phyloP scores from a whole-genome alignment of 2,113 vertebrate species.

The Ceuthmochares aereus region DNA sequence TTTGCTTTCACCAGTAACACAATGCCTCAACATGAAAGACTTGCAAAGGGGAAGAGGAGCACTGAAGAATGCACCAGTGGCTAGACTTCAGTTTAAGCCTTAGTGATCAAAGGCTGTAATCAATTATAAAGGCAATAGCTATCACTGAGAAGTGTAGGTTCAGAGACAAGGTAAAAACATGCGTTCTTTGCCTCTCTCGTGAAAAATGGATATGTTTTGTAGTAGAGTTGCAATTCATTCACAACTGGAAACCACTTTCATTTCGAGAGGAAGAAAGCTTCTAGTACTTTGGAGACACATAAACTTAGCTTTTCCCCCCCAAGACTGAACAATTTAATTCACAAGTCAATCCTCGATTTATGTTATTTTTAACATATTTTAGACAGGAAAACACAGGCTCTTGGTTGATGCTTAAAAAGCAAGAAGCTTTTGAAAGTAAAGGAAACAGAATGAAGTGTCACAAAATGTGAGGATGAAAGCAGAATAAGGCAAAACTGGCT shows the following conservation, averaged over 20 bases:
- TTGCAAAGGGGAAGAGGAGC: not conserved
- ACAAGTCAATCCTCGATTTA: conserved; percentile 19
- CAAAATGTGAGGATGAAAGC: conserved; percentile 17
- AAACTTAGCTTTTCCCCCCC: not conserved
- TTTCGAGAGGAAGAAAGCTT: not conserved
- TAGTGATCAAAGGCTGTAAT: not conserved
- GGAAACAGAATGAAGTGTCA: not conserved
- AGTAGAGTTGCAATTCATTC: not conserved
- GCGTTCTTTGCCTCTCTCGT: not conserved
- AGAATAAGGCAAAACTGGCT: not conserved
- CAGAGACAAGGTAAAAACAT: not conserved
- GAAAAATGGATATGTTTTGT: not conserved
- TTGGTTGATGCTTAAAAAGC: not conserved
- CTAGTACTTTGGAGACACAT: not conserved
- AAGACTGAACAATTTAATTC: conserved; percentile 22
- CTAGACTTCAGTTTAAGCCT: not conserved
- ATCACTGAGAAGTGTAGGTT: not conserved
- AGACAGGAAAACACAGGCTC: not conserved
- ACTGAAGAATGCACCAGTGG: not conserved
- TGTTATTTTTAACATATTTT: conserved; percentile 20
- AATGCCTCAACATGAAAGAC: not conserved
- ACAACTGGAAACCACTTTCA: not conserved
- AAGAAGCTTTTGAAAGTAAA: not conserved
- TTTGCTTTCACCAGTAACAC: not conserved
- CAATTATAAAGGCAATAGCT: not conserved